Evolutionary conservation across 2,113 vertebrate species (phyloP), one percentile per base, ranked within the genome.

Genomic region (Athene noctua): DNA sequence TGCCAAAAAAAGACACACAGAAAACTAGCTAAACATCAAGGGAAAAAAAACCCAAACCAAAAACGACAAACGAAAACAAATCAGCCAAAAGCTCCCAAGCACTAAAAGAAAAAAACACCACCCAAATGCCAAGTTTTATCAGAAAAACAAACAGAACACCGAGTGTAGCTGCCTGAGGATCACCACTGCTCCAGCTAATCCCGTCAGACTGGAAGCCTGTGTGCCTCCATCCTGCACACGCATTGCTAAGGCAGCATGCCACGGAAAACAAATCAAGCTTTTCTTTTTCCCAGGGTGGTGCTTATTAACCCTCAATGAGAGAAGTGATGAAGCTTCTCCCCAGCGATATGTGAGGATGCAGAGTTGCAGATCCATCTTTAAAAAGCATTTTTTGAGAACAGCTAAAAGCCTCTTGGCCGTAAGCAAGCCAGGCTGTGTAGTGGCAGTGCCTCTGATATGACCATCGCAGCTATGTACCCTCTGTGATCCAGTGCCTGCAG

Each of bases 401-500:
- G 13, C 44, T 18, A 11, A 21, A 42, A 42, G 44, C 52, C 59
- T 44, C 4, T 9, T 11, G 52, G 52, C 19, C 36, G 14, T 4
- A 36, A 58, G 62, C 13, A 27, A 65, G 72, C 52, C 40, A 11
- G 61, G 57, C n/a, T 44, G 30, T 9, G 10, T 4, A 5, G 30
- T 4, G 10, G 61, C 30, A 17, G 38, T 2, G 29, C 58, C 54
- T 46, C 57, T 2, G 6, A 8, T 8, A 42, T 13, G 34, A 26
- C 40, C 6, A 34, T 11, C 85, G n/a, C 23, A 13, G 47, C 57
- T 25, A 40, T 30, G 47, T 13, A 51, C 13, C 29, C 44, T 46
- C 14, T 6, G 1, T 3, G 18, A 42, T 32, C 32, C 1, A 2
- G 21, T 1, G 0, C 58, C 74, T 18, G 79, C 34, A 26, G 42